A percentile compares a stretch with the other conserved stretches of the same genome.
Conservation (phyloP, 2,888 invertebrate species). For the Clitarchus hookeri region DNA sequence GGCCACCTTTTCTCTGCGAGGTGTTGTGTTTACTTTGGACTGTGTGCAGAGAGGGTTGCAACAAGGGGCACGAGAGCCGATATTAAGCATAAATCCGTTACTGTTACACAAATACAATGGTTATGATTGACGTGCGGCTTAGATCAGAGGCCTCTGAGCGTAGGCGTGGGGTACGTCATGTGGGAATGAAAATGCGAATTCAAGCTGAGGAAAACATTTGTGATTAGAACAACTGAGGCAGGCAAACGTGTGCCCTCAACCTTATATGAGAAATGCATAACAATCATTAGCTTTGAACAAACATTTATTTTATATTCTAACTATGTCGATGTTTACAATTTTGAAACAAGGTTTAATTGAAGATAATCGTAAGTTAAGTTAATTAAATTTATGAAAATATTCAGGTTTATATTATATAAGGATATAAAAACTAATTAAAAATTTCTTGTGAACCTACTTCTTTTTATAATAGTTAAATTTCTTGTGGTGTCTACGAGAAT, state of each 20-base stretch:
- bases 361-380: too few species aligned
- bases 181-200: not conserved
- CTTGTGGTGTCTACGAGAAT: too few species aligned
- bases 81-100: constrained; percentile 16
- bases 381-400: too few species aligned
- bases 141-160: not conserved
- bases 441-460: too few species aligned
- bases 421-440: too few species aligned
- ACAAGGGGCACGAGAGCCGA: constrained; percentile 3
- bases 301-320: not conserved
- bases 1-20: not conserved
- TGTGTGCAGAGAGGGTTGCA: constrained; percentile 6
- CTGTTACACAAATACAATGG: constrained; percentile 6
- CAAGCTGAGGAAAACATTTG: not conserved
- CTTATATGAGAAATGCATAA: not conserved
- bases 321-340: too few species aligned
- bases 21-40: constrained; percentile 26
- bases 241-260: not conserved
- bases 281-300: not conserved
- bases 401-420: too few species aligned
- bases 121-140: constrained; percentile 26
- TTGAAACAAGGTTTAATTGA: too few species aligned
- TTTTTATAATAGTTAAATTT: too few species aligned
- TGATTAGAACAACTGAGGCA: not conserved
- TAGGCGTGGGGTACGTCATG: not conserved